Base-by-base conservation (phyloP, 2,113 vertebrate genomes). In the Corythaeola cristata region DNA sequence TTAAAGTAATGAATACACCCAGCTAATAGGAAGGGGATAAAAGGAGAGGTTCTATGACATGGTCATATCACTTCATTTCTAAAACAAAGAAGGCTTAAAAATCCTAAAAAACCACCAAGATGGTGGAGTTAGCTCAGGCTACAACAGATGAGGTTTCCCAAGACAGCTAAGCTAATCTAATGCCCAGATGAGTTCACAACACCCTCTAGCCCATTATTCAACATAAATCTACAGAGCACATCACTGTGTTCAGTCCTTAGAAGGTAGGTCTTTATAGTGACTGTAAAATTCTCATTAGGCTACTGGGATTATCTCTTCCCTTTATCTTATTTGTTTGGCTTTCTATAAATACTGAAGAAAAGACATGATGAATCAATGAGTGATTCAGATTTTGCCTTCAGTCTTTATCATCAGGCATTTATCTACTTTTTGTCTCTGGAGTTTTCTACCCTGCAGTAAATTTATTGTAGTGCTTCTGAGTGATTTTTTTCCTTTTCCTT, bases 391-490 rank as follows among this genome's bases (percentile, higher is more conserved):
- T 97, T 97, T 88, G 93, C 85, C 94, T 90, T 96, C 85, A 90
- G 94, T 94, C 75, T 96, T 91, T 95, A 97, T 96, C 63, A 96
- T 81, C 50, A 62, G 68, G 26, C 79, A 91, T 97, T 98, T 97
- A 96, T 96, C 85, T 96, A n/a, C 72, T 93, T 96, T 96, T 97
- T 92, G 88, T 95, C 94, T 92, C 93, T 95, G 80, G 83, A 97
- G 90, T 75, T 97, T 91, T 96, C 94, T 95, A 84, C 90, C 72
- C 78, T 41, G 39, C 66, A 89, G 58, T 79, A 96, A 84, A 72
- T 97, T 85, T 89, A 90, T 91, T 69, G 66, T 76, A 75, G 58
- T 68, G 69, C 71, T 94, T 91, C 23, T 35, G 28, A 88, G 59
- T 86, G 49, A 89, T 91, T 77, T 95, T 94, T 92, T 83, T 33